Conservation (phyloP, 2,888 invertebrate species). For the Masnerella sp. region DNA sequence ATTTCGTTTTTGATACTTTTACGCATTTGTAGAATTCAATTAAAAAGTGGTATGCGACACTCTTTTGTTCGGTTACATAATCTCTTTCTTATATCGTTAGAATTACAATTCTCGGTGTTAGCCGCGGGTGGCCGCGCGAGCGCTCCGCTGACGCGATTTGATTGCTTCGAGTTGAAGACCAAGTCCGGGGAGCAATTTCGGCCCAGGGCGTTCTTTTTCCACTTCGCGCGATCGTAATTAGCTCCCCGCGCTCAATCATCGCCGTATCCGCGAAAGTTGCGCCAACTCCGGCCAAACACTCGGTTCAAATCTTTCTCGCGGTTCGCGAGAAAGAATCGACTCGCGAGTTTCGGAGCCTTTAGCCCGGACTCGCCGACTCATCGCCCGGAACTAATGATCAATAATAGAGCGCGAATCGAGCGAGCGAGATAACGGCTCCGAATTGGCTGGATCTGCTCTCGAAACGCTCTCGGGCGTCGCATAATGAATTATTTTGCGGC, state of each 20-base stretch:
- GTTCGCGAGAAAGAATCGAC: constrained; percentile 28
- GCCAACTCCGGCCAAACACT: constrained; percentile 9
- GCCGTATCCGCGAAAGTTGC: too few species aligned
- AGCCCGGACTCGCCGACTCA: constrained; percentile 16
- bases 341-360: constrained; percentile 24
- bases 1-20: constrained; percentile 60
- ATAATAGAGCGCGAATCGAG: constrained; percentile 6
- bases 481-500: neutral
- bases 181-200: too few species aligned
- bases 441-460: constrained; percentile 1
- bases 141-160: constrained; percentile 18
- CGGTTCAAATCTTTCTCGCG: constrained; percentile 21
- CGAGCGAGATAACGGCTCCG: neutral
- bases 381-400: constrained; percentile 28
- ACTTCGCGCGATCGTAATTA: neutral
- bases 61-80: constrained; percentile 44
- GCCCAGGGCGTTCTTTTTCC: too few species aligned
- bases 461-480: neutral
- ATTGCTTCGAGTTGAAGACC: constrained; percentile 32
- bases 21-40: constrained; percentile 59
- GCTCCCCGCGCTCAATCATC: too few species aligned
- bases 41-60: constrained; percentile 56
- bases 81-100: constrained; percentile 26
- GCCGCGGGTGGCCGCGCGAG: neutral
- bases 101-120: constrained; percentile 45